These are phyloP conservation scores for Caradrina kadenii DNA, from an alignment of 2,888 invertebrate genomes.

Conservation along the genomic window DNA sequence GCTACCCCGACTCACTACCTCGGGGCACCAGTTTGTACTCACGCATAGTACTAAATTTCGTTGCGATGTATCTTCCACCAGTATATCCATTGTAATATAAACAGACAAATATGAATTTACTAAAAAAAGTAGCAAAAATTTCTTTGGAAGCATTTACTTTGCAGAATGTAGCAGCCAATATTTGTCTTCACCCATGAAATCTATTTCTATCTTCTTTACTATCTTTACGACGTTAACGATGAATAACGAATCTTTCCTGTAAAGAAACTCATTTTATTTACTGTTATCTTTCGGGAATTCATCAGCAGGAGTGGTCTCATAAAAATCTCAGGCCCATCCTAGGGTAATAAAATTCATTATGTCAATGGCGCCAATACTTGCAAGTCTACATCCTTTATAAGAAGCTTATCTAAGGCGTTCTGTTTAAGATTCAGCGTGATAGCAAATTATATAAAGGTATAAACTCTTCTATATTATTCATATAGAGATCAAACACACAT, in stretches of 20 bases:
- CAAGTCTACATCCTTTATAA: slow-evolving; percentile 54
- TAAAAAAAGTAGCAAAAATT: not conserved
- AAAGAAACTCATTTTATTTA: slow-evolving; percentile 36
- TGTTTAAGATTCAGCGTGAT: slow-evolving; percentile 22
- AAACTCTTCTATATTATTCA: not conserved
- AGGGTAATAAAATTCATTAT: slow-evolving; percentile 54
- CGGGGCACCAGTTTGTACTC: too few species aligned
- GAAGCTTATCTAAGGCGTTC: slow-evolving; percentile 36
- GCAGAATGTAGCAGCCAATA: slow-evolving; percentile 6
- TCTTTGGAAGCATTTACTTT: not conserved
- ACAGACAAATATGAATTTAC: not conserved
- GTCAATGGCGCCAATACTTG: slow-evolving; percentile 60
- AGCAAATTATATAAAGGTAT: slow-evolving; percentile 6
- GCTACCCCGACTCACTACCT: too few species aligned
- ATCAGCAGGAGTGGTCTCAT: slow-evolving; percentile 45
- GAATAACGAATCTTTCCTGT: slow-evolving; percentile 31
- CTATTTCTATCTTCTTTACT: slow-evolving; percentile 14
- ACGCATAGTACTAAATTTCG: too few species aligned
- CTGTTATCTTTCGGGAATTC: slow-evolving; percentile 40
- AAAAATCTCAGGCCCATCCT: slow-evolving; percentile 37
- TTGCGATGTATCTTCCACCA: not conserved
- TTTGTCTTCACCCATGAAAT: slow-evolving; percentile 6
- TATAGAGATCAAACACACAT: not conserved
- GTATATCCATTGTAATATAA: not conserved
- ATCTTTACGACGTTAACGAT: slow-evolving; percentile 13